Conservation (phyloP, 2,888 invertebrate species). For the Temnothorax unifasciatus region DNA sequence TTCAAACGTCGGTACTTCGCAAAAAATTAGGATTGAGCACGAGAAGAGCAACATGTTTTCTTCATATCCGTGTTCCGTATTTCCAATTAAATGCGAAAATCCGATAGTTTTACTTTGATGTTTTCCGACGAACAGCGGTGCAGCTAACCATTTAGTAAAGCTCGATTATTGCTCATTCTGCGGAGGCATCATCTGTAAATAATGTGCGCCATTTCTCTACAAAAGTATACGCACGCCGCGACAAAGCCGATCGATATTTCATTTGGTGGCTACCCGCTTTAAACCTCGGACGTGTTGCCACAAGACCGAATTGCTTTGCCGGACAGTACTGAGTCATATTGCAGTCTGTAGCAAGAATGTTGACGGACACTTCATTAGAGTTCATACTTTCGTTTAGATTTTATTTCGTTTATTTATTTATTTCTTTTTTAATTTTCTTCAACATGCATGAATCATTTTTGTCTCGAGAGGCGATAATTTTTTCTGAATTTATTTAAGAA, state of each 20-base stretch:
- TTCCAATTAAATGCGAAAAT: slow-evolving; percentile 34
- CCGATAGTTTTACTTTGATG: slow-evolving; percentile 36
- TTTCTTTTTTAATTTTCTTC: not conserved
- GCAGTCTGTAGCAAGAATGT: slow-evolving; percentile 38
- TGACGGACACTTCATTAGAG: slow-evolving; percentile 57
- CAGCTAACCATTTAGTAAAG: slow-evolving; percentile 16
- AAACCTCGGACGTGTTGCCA: slow-evolving; percentile 55
- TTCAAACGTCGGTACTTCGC: not conserved
- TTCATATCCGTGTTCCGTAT: not conserved
- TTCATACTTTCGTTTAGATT: slow-evolving; percentile 5
- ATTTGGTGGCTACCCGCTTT: slow-evolving; percentile 53
- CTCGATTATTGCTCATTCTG: slow-evolving; percentile 42
- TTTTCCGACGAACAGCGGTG: slow-evolving; percentile 4
- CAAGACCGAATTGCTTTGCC: slow-evolving; percentile 55
- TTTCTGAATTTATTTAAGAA: not conserved
- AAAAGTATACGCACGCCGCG: slow-evolving; percentile 38
- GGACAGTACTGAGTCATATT: slow-evolving; percentile 46
- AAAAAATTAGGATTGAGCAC: not conserved
- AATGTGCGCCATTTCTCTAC: slow-evolving; percentile 34
- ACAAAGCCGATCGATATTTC: slow-evolving; percentile 60
- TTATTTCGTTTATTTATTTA: slow-evolving; percentile 16
- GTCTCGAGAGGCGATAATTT: not conserved
- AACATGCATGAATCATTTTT: not conserved
- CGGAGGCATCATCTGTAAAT: slow-evolving; percentile 47
- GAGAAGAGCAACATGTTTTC: not conserved